Conservation (phyloP, 2,888 invertebrate genomes). For the Rapana venosa region DNA sequence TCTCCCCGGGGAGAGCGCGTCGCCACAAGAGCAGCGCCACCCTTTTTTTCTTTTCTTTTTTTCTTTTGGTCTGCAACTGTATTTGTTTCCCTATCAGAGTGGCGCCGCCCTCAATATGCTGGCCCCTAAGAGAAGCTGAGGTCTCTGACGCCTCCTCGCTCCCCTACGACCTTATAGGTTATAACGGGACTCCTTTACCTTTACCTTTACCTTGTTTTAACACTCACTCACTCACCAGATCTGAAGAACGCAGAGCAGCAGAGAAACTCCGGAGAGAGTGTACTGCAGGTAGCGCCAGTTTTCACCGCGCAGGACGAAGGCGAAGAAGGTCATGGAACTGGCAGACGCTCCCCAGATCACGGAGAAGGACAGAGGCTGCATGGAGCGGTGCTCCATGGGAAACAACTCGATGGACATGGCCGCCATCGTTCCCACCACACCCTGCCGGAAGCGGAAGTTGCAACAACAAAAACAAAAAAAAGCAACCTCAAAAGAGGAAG, state of each 20-base stretch:
- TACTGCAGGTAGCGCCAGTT: conserved; percentile 37
- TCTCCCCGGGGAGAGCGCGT: too few relatives aligned
- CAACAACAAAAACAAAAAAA: not conserved
- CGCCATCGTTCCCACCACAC: conserved; percentile 21
- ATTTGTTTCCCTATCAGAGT: too few relatives aligned
- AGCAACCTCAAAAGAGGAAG: too few relatives aligned
- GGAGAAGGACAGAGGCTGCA: not conserved
- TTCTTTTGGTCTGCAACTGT: too few relatives aligned
- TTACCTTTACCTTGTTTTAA: too few relatives aligned
- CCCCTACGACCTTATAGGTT: too few relatives aligned
- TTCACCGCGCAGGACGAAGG: conserved; percentile 15
- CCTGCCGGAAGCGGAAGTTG: conserved; percentile 6
- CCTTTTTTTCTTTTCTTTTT: too few relatives aligned
- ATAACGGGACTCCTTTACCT: not conserved
- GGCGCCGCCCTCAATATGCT: too few relatives aligned
- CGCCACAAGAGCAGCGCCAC: too few relatives aligned
- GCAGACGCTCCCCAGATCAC: conserved; percentile 9
- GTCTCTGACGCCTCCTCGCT: too few relatives aligned
- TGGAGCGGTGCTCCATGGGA: conserved; percentile 19
- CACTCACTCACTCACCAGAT: conserved; percentile 26
- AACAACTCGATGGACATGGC: conserved; percentile 36
- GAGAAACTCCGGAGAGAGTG: conserved; percentile 21
- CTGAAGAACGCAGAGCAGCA: conserved; percentile 11
- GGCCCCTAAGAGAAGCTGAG: too few relatives aligned
- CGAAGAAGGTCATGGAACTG: conserved; percentile 24